Evolutionary conservation across 53 echinoderm and acorn worm species (phyloP).

Genomic region (Actinopyga echinites): DNA sequence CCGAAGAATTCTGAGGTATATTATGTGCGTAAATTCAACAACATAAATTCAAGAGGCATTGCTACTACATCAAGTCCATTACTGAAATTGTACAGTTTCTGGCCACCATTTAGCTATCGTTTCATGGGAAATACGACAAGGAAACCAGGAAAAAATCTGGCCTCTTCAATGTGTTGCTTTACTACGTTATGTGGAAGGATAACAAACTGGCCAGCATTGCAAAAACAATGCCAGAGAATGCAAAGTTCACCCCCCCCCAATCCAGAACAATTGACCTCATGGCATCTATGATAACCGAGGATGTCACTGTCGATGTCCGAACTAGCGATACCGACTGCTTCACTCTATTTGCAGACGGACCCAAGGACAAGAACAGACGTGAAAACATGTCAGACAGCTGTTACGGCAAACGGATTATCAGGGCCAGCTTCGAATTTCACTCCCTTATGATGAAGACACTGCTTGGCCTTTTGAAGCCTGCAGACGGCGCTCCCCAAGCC

Average conservation of each 20-base stretch:
- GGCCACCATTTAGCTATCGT: background rate
- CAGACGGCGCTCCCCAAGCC: background rate
- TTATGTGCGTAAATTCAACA: too few relatives aligned
- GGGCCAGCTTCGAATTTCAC: background rate
- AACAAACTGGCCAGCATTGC: background rate
- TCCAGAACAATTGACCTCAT: background rate
- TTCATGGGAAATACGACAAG: background rate
- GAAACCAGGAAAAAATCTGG: background rate
- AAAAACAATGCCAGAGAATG: background rate
- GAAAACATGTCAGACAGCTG: background rate
- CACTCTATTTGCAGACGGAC: background rate
- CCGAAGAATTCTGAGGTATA: too few relatives aligned
- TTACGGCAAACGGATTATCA: too few relatives aligned
- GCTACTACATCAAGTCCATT: background rate
- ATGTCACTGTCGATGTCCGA: background rate
- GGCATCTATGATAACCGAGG: background rate
- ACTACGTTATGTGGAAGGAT: background rate
- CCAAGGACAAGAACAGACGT: background rate
- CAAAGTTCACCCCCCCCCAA: background rate
- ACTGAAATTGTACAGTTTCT: background rate
- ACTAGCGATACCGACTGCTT: background rate
- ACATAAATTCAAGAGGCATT: background rate
- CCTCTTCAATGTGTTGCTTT: background rate
- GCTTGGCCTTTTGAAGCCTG: background rate
- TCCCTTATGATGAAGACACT: background rate